Percentiles rank a stretch among this genome's conserved stretches.
These are phyloP conservation scores for Harlomillsia oculata DNA, from an alignment of 1,140 invertebrate genomes.

Conservation along the genomic window DNA sequence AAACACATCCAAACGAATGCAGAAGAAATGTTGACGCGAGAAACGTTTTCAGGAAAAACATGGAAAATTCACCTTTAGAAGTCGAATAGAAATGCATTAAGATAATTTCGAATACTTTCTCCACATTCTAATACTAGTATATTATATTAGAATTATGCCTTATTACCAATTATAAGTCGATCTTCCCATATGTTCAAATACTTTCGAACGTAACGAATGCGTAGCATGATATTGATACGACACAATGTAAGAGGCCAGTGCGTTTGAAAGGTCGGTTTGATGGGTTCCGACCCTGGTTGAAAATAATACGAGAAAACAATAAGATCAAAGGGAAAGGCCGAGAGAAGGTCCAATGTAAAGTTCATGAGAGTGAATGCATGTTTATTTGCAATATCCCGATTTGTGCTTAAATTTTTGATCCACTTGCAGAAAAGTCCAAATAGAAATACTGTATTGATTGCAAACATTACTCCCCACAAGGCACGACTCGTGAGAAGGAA, in stretches of 20 bases:
- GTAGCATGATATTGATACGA: conserved; percentile 27
- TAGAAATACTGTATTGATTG: conserved; percentile 23
- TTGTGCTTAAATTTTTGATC: conserved; percentile 25
- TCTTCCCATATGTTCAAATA: conserved; percentile 15
- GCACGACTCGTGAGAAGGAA: conserved; percentile 20
- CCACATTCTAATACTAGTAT: neutral
- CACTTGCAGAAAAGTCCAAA: conserved; percentile 21
- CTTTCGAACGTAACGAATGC: conserved; percentile 15
- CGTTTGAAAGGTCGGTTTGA: neutral
- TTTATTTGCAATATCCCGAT: conserved; percentile 27
- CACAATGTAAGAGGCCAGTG: conserved; percentile 13
- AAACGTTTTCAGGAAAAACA: neutral
- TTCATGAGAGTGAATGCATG: conserved; percentile 25
- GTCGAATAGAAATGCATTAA: neutral
- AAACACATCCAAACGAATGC: conserved; percentile 26
- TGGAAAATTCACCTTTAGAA: conserved; percentile 2
- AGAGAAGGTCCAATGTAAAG: conserved; percentile 18
- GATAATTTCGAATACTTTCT: neutral
- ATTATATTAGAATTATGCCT: neutral
- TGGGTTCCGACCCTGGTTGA: neutral
- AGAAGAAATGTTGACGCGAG: conserved; percentile 8
- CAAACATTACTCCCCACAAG: conserved; percentile 24
- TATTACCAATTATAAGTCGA: conserved; percentile 7
- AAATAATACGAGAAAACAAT: conserved; percentile 24
- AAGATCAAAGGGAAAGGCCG: conserved; percentile 24